Conservation (phyloP, 2,888 invertebrate genomes). For the Folsomia candida region DNA sequence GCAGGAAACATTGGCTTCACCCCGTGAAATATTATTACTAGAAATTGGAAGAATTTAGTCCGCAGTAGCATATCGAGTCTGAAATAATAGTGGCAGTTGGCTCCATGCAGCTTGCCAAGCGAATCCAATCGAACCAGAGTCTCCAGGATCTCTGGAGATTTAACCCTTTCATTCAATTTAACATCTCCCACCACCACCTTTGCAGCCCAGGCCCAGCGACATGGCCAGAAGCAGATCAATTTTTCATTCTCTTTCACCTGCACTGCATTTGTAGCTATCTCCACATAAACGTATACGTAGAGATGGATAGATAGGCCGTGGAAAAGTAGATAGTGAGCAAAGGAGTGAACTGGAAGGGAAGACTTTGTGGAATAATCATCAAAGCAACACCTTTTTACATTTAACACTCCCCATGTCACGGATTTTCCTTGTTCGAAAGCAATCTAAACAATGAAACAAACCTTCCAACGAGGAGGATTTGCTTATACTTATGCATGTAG, state of each 20-base stretch:
- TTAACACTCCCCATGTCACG: background rate
- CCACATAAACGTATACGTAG: too few relatives aligned
- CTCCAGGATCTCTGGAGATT: conserved; percentile 11
- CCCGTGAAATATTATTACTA: background rate
- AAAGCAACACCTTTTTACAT: background rate
- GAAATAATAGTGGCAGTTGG: too few relatives aligned
- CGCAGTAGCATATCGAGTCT: background rate
- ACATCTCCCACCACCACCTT: background rate
- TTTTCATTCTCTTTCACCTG: background rate
- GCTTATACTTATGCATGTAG: too few relatives aligned
- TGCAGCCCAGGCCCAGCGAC: background rate
- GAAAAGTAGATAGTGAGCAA: too few relatives aligned
- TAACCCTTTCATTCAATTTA: conserved; percentile 10
- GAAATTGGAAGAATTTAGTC: background rate
- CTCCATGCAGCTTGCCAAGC: background rate
- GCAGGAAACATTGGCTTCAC: background rate
- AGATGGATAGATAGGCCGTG: too few relatives aligned
- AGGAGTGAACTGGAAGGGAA: too few relatives aligned
- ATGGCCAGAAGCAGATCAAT: background rate
- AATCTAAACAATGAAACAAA: too few relatives aligned
- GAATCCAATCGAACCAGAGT: conserved; percentile 1
- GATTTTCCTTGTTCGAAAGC: too few relatives aligned
- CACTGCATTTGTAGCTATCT: background rate
- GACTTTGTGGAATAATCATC: background rate
- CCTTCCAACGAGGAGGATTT: too few relatives aligned